A percentile compares a stretch with the other conserved stretches of the same genome.
phyloP scores from a whole-genome alignment of 2,888 invertebrate species.

The Drosophila kokeensis region DNA sequence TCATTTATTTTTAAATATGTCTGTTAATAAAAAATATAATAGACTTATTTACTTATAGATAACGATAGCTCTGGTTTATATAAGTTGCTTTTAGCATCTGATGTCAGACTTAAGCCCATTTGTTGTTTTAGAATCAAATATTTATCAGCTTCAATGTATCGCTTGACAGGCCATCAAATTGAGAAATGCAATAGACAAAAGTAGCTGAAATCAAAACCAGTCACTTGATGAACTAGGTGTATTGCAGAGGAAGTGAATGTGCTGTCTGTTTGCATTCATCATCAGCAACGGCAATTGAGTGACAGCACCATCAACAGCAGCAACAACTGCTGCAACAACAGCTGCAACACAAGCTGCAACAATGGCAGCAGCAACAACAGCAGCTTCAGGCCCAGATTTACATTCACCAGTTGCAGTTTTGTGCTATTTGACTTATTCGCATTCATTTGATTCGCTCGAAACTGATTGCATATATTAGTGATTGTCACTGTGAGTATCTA shows the following conservation, averaged over 20 bases:
- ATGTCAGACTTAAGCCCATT: background rate
- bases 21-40: too few species aligned
- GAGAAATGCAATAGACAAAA: slow-evolving; percentile 28
- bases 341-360: slow-evolving; percentile 17
- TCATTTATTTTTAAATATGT: background rate
- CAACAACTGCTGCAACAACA: slow-evolving; percentile 20
- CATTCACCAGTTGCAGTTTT: slow-evolving; percentile 62
- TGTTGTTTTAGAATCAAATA: slow-evolving; percentile 45
- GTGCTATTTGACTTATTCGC: slow-evolving; percentile 54
- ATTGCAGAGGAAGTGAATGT: slow-evolving; percentile 21
- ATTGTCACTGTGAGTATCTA: slow-evolving; percentile 38
- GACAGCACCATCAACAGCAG: slow-evolving; percentile 54
- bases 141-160: slow-evolving; percentile 61
- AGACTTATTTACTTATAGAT: background rate
- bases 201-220: slow-evolving; percentile 11
- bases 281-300: slow-evolving; percentile 67
- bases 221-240: slow-evolving; percentile 11
- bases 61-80: background rate
- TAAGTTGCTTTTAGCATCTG: background rate
- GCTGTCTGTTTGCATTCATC: slow-evolving; percentile 69
- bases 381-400: slow-evolving; percentile 55
- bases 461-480: slow-evolving; percentile 71
- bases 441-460: slow-evolving; percentile 67
- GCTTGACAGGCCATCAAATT: slow-evolving; percentile 54
- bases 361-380: slow-evolving; percentile 17